These are phyloP conservation scores for Agriopis aurantiaria DNA, from an alignment of 2,888 invertebrate species.

Conservation along the genomic window DNA sequence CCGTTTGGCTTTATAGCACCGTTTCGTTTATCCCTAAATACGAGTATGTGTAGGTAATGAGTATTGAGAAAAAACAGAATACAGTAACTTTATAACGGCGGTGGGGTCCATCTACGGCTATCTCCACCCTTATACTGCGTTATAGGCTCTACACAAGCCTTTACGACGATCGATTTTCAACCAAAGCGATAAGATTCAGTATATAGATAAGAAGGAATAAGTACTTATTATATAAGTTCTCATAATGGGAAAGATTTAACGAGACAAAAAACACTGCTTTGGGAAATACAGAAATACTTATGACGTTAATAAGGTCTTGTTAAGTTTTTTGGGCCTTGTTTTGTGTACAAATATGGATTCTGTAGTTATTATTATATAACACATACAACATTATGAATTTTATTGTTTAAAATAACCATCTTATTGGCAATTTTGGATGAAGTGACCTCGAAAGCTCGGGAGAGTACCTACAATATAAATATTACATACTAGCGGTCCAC, in stretches of 20 bases:
- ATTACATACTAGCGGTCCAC: too few species aligned
- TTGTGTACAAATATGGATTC: conserved; percentile 22
- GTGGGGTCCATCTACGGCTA: conserved; percentile 2
- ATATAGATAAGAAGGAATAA: conserved; percentile 17
- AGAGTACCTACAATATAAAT: too few species aligned
- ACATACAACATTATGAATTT: conserved; percentile 16
- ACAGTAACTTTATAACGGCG: background rate
- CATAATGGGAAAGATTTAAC: conserved; percentile 41
- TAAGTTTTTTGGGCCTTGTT: conserved; percentile 31
- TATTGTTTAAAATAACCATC: conserved; percentile 6
- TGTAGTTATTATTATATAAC: conserved; percentile 25
- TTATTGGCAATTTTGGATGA: background rate
- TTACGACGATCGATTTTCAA: conserved; percentile 17
- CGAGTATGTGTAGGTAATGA: background rate
- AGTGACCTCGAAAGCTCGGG: background rate
- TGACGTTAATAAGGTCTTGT: conserved; percentile 33
- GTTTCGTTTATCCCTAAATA: too few species aligned
- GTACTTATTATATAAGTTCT: conserved; percentile 33
- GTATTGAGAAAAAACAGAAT: background rate
- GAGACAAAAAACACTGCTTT: conserved; percentile 41
- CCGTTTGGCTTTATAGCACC: too few species aligned
- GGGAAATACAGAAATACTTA: conserved; percentile 30
- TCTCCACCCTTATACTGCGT: conserved; percentile 8
- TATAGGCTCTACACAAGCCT: conserved; percentile 35
- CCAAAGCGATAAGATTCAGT: conserved; percentile 25